A percentile compares a stretch with the other conserved stretches of the same genome.
Evolutionary conservation across 1,140 invertebrate species (phyloP).

Genomic region (Micrasema minimum): DNA sequence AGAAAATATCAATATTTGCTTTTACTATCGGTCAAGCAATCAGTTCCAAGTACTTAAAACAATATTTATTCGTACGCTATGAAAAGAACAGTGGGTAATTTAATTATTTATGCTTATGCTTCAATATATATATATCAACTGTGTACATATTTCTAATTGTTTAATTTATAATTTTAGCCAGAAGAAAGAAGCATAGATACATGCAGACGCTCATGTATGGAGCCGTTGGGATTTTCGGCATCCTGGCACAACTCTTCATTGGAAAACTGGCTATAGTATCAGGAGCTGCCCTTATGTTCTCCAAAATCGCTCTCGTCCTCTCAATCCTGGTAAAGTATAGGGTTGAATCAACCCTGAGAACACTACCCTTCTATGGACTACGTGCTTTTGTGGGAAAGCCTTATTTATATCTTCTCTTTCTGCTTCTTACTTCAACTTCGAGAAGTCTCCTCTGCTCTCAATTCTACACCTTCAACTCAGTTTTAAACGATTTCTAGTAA

Average conservation of each 20-base stretch:
- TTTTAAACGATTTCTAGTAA: slow-evolving; percentile 2
- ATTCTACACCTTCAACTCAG: slow-evolving; percentile 2
- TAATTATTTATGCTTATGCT: too few species aligned
- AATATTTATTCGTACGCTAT: too few species aligned
- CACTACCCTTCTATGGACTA: background rate
- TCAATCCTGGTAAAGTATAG: slow-evolving; percentile 66
- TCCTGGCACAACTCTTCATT: slow-evolving; percentile 74
- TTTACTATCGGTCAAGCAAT: too few species aligned
- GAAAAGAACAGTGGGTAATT: too few species aligned
- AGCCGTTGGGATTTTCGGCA: slow-evolving; percentile 70
- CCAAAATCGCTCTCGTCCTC: slow-evolving; percentile 75
- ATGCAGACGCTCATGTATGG: slow-evolving; percentile 72
- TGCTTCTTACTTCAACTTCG: background rate
- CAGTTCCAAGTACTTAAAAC: too few species aligned
- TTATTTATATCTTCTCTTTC: slow-evolving; percentile 17
- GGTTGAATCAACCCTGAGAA: slow-evolving; percentile 41
- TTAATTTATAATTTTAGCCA: too few species aligned
- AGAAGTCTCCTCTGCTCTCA: background rate
- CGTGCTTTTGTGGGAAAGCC: background rate
- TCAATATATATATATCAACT: too few species aligned
- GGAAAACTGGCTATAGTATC: slow-evolving; percentile 75
- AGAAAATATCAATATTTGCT: too few species aligned
- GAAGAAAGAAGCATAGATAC: slow-evolving; percentile 57
- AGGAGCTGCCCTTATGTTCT: slow-evolving; percentile 74
- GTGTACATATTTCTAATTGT: too few species aligned